Evolutionary conservation across 1,140 invertebrate genomes (phyloP), one percentile per base, ranked within the genome.

Genomic region (Cheumatopsyche charites): DNA sequence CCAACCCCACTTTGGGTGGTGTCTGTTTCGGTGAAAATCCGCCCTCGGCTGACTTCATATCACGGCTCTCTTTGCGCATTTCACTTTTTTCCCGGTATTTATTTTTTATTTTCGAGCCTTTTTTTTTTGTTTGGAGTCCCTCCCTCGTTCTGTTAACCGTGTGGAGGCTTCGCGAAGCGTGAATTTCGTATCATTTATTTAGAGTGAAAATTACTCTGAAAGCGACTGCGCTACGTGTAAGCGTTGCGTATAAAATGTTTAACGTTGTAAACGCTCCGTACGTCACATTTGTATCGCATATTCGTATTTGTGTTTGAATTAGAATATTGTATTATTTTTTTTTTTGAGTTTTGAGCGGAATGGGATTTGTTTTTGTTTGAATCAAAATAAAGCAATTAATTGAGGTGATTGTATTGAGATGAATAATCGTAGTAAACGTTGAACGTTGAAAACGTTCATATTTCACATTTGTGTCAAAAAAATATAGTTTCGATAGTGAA

Each of bases 61-160:
- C 25, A 23, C 26, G 17, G n/a, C 45, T 67, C n/a, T 73, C 76
- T 75, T 62, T 73, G 69, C 68, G 77, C 75, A 67, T 74, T 78
- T 74, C 73, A 36, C 9, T 36, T 75, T 68, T 73, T 73, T 55
- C 68, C 70, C 62, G 47, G 26, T 66, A 73, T 75, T 73, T 71
- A 67, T 65, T 68, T 1, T 70, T 66, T n/a, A n/a, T n/a, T n/a
- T 73, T 71, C 13, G 21, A 29, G 72, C 72, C 66, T 70, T 74
- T 73, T 42, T 41, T 73, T 77, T 73, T 73, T 73, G 63, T 23
- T 17, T 21, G 3, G 11, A 4, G 4, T 13, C 47, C 47, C 47
- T 19, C 3, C 19, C 19, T 26, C 11, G 5, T 26, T 3, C 17
- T 19, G 52, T 58, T 45, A n/a, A n/a, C n/a, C n/a, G n/a, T n/a